phyloP scores from a whole-genome alignment of 1,140 invertebrate genomes.

The Drosophila lini region DNA sequence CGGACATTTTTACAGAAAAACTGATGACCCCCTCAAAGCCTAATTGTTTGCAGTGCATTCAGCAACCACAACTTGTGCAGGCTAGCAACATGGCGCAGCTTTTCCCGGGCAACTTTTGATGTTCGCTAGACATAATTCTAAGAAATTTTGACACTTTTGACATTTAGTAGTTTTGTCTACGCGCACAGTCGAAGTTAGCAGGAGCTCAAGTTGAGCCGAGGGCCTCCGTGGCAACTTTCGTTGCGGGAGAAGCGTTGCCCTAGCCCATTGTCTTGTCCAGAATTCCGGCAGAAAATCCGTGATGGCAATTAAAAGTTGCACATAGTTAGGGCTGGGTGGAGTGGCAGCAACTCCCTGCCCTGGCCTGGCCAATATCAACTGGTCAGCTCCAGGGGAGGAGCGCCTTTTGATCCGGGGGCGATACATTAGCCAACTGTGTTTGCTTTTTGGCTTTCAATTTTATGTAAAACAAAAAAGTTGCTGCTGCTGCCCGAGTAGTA shows the following conservation, averaged over 20 bases:
- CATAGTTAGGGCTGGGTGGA: slow-evolving; percentile 17
- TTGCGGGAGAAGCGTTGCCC: background rate
- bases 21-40: too few relatives aligned
- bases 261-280: slow-evolving; percentile 56
- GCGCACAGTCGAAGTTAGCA: slow-evolving; percentile 35
- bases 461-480: slow-evolving; percentile 33
- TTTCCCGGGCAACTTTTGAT: slow-evolving; percentile 68
- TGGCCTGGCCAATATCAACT: slow-evolving; percentile 10
- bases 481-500: slow-evolving; percentile 7
- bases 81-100: slow-evolving; percentile 37
- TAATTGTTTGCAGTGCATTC: slow-evolving; percentile 2
- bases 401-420: slow-evolving; percentile 14
- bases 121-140: slow-evolving; percentile 80
- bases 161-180: slow-evolving; percentile 83
- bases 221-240: slow-evolving; percentile 20
- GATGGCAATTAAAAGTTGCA: slow-evolving; percentile 76
- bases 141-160: slow-evolving; percentile 82
- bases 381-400: slow-evolving; percentile 23
- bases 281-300: slow-evolving; percentile 53
- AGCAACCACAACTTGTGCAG: slow-evolving; percentile 42
- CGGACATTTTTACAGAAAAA: background rate
- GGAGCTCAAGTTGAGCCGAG: slow-evolving; percentile 19
- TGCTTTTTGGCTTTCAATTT: slow-evolving; percentile 39
- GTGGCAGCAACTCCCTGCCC: background rate
- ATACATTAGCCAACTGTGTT: slow-evolving; percentile 47